phyloP scores from a whole-genome alignment of 2,888 invertebrate species.

The Xestia ashworthii region DNA sequence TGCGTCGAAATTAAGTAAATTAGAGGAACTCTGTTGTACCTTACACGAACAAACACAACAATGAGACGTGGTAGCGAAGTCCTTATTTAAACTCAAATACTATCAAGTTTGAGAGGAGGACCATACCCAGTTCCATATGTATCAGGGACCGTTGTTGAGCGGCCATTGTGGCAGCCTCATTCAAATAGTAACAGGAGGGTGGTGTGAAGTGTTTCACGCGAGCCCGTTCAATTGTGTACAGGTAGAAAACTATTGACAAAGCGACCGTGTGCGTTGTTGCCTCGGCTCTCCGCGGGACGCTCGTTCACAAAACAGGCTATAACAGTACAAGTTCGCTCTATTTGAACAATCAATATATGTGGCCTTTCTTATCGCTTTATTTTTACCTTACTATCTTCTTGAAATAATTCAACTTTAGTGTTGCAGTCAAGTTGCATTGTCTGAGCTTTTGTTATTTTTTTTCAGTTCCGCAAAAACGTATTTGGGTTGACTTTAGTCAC shows the following conservation, averaged over 20 bases:
- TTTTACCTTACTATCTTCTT: conserved; percentile 46
- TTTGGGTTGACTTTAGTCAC: conserved; percentile 23
- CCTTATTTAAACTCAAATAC: conserved; percentile 42
- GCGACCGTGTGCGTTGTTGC: conserved; percentile 51
- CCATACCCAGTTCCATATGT: conserved; percentile 60
- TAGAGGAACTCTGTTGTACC: conserved; percentile 9
- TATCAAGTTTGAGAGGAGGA: conserved; percentile 54
- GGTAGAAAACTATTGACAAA: conserved; percentile 70
- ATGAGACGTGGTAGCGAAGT: conserved; percentile 13
- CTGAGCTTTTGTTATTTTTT: conserved; percentile 32
- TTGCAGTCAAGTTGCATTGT: conserved; percentile 27
- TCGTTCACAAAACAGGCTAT: conserved; percentile 58
- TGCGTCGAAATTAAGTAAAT: conserved; percentile 41
- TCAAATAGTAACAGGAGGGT: conserved; percentile 62
- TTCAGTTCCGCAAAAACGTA: conserved; percentile 18
- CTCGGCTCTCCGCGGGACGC: conserved; percentile 58
- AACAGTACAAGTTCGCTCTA: conserved; percentile 62
- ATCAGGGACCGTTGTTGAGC: conserved; percentile 56
- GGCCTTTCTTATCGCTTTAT: conserved; percentile 47
- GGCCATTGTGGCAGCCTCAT: conserved; percentile 63
- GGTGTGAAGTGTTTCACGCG: conserved; percentile 64
- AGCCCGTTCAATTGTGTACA: conserved; percentile 62
- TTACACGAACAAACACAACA: conserved; percentile 29
- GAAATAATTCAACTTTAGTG: conserved; percentile 28
- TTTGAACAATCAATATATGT: conserved; percentile 66